A percentile compares a stretch with the other conserved stretches of the same genome.
Conservation (phyloP, 1,140 invertebrate genomes). For the Heliconius himera region DNA sequence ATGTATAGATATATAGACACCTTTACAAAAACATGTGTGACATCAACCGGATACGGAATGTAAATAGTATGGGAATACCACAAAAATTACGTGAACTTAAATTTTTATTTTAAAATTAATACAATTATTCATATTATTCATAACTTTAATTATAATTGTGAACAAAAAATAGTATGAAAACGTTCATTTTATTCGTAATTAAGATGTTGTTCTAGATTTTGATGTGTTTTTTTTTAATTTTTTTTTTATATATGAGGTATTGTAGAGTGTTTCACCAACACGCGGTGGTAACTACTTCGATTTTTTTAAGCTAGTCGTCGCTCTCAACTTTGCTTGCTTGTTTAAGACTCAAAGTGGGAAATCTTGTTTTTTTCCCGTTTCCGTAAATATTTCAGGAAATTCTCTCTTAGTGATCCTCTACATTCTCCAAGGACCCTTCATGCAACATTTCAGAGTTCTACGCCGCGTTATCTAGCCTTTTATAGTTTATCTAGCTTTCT, state of each 20-base stretch:
- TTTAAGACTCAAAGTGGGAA: no score
- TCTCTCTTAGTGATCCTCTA: no score
- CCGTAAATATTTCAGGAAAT: no score
- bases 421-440: no score
- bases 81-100: neutral
- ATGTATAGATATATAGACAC: neutral
- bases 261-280: no score
- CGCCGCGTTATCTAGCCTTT: no score
- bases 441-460: no score
- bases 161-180: neutral
- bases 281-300: no score
- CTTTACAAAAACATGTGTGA: conserved; percentile 1
- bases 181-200: neutral
- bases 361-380: no score
- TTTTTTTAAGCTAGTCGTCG: neutral
- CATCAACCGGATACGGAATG: conserved; percentile 1
- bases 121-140: neutral
- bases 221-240: neutral
- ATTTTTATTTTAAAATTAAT: neutral
- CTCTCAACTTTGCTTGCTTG: no score
- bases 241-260: no score
- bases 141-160: neutral
- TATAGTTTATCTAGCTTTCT: no score
- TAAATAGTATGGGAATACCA: conserved; percentile 3
- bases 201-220: neutral